Percentiles rank a stretch among this genome's conserved stretches.
These are phyloP conservation scores for Macrosiphum euphorbiae DNA, from an alignment of 2,888 invertebrate species.

Conservation along the genomic window DNA sequence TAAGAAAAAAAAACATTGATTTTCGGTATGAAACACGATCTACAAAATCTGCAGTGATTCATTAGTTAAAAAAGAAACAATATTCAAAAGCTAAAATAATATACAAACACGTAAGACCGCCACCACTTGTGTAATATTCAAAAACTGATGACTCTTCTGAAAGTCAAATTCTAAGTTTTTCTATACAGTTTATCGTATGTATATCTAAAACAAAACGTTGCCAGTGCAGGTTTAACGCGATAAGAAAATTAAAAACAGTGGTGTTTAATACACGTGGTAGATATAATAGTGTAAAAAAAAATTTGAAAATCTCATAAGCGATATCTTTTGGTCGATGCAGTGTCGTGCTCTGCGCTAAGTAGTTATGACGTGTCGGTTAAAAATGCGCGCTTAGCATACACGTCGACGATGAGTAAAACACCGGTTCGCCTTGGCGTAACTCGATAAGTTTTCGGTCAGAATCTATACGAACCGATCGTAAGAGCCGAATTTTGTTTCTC, in stretches of 20 bases:
- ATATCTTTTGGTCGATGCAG: not conserved
- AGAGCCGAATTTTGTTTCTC: not conserved
- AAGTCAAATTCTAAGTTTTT: not conserved
- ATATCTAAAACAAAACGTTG: not conserved
- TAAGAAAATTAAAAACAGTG: not conserved
- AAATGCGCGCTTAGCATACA: not conserved
- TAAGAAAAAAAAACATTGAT: not conserved
- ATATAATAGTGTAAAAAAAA: not conserved
- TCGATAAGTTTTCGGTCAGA: not conserved
- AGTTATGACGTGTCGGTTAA: slow-evolving; percentile 24
- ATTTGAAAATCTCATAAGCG: not conserved
- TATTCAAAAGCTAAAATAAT: not conserved
- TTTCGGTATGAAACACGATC: not conserved
- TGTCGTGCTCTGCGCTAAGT: not conserved
- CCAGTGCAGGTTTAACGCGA: not conserved
- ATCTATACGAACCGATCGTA: not conserved
- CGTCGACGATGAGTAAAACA: slow-evolving; percentile 37
- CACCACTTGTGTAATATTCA: not conserved
- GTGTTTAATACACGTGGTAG: not conserved
- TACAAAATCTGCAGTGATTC: not conserved
- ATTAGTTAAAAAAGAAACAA: not conserved
- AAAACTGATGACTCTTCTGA: not conserved
- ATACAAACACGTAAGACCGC: not conserved
- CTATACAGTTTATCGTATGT: not conserved
- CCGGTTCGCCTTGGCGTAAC: slow-evolving; percentile 34